Conservation (phyloP, 2,888 invertebrate species). For the Ommatoiulus sabulosus region DNA sequence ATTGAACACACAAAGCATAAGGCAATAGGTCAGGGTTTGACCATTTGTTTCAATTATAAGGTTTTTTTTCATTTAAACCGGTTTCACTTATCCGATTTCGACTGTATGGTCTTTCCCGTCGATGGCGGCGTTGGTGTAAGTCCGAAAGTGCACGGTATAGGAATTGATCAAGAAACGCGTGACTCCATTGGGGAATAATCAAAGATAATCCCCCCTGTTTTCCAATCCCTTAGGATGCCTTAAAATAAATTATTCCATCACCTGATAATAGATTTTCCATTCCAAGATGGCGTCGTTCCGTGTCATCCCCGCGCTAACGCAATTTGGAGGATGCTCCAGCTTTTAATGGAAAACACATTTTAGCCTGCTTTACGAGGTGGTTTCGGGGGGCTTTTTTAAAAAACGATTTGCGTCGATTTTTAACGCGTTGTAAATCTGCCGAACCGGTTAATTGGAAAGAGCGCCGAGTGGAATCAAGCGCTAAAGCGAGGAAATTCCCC, state of each 20-base stretch:
- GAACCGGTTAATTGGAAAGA: background rate
- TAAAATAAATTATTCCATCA: constrained; percentile 49
- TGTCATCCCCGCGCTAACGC: background rate
- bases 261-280: constrained; percentile 44
- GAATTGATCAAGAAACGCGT: background rate
- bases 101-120: background rate
- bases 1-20: no score
- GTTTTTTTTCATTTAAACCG: no score
- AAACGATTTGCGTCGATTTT: background rate
- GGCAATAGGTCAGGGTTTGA: no score
- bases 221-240: constrained; percentile 45
- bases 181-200: background rate
- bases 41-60: no score
- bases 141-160: background rate
- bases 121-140: background rate
- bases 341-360: background rate
- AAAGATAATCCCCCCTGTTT: background rate
- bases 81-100: background rate
- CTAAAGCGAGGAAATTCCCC: no score
- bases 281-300: constrained; percentile 2
- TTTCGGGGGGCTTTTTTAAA: background rate
- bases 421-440: background rate
- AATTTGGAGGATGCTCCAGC: background rate
- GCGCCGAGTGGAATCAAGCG: no score
- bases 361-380: background rate